Percentiles rank a stretch among this genome's conserved stretches.
Evolutionary conservation across 2,797 vertebrate species (phyloP).

Genomic region (Mormyrops attenuatus): DNA sequence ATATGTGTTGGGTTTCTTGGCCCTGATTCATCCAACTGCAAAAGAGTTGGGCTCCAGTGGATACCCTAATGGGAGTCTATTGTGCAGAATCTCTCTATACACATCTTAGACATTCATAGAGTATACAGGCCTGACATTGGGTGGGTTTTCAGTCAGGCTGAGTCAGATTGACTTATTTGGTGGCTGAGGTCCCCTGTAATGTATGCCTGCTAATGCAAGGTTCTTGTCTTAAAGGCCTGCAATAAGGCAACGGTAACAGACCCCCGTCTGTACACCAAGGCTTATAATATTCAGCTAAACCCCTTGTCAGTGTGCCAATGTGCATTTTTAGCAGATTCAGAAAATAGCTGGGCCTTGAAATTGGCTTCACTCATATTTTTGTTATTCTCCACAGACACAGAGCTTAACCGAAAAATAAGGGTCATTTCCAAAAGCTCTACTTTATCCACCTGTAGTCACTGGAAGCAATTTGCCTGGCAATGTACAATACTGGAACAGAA

Average conservation of each 20-base stretch:
- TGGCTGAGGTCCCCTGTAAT: background rate
- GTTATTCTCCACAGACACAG: background rate
- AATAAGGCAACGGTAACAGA: background rate
- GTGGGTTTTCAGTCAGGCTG: background rate
- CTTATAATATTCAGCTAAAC: background rate
- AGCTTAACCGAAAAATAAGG: background rate
- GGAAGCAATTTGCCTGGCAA: background rate
- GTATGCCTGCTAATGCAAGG: background rate
- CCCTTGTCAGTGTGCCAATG: background rate
- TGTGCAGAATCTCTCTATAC: background rate
- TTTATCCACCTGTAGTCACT: background rate
- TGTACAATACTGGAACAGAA: background rate
- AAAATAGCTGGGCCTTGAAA: conserved; percentile 4
- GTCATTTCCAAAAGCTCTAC: background rate
- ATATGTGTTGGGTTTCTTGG: background rate
- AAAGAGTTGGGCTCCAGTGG: background rate
- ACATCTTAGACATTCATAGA: background rate
- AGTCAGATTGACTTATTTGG: background rate
- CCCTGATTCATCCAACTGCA: background rate
- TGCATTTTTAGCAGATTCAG: background rate
- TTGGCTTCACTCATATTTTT: background rate
- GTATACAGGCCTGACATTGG: background rate
- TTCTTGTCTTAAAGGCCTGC: background rate
- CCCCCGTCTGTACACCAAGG: background rate
- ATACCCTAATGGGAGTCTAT: background rate